Conservation (phyloP, 2,113 vertebrate species). For the Proteles cristata region DNA sequence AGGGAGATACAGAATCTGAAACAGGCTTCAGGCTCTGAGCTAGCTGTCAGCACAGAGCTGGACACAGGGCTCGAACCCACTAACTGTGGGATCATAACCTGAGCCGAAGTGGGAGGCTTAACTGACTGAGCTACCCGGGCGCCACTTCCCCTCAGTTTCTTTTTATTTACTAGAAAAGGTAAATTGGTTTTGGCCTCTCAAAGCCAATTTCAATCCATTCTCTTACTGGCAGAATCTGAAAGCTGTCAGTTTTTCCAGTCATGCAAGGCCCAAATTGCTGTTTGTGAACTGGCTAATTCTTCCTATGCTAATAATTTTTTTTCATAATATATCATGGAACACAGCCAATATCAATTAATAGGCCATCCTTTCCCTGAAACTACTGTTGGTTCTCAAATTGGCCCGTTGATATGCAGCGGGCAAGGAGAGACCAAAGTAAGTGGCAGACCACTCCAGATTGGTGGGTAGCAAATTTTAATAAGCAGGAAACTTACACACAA, state of each 20-base stretch:
- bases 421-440: not conserved
- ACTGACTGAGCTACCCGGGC: too few relatives aligned
- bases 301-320: not conserved
- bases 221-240: not conserved
- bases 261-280: not conserved
- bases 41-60: too few relatives aligned
- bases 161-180: not conserved
- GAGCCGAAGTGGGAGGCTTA: too few relatives aligned
- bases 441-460: not conserved
- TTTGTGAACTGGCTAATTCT: not conserved
- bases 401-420: not conserved
- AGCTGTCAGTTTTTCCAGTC: not conserved
- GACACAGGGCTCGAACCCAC: too few relatives aligned
- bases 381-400: not conserved
- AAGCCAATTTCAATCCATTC: constrained; percentile 1
- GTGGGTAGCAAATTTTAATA: not conserved
- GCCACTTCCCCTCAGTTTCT: not conserved
- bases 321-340: not conserved
- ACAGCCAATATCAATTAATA: not conserved
- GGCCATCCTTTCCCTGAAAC: not conserved
- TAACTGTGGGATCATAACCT: too few relatives aligned
- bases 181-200: not conserved
- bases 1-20: too few relatives aligned
- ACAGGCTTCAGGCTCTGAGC: too few relatives aligned
- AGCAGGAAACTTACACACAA: not conserved